A percentile compares a stretch with the other conserved stretches of the same genome.
Evolutionary conservation across 2,888 invertebrate species (phyloP).

Genomic region (Zhuqinia jingwanae): DNA sequence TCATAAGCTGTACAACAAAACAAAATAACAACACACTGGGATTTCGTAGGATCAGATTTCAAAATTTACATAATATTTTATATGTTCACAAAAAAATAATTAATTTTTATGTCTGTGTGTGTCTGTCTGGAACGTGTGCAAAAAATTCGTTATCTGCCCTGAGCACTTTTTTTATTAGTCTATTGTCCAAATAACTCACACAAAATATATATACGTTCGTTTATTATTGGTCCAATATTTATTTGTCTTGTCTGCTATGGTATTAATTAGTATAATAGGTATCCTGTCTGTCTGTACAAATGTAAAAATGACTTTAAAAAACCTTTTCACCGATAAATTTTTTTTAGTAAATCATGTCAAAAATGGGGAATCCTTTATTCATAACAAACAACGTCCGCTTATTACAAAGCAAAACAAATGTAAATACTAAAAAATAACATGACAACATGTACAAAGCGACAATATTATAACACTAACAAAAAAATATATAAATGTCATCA

Average conservation of each 20-base stretch:
- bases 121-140: constrained; percentile 19
- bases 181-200: constrained; percentile 54
- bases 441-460: neutral
- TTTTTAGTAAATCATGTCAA: neutral
- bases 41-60: neutral
- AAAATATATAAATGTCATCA: constrained; percentile 43
- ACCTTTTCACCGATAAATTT: neutral
- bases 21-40: neutral
- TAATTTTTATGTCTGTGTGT: constrained; percentile 16
- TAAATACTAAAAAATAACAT: constrained; percentile 7
- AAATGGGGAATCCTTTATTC: constrained; percentile 74
- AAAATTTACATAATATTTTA: neutral
- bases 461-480: constrained; percentile 51
- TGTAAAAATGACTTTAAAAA: constrained; percentile 12
- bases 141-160: constrained; percentile 44
- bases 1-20: neutral
- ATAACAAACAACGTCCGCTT: neutral
- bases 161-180: constrained; percentile 51
- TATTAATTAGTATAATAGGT: neutral
- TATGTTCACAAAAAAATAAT: neutral
- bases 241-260: constrained; percentile 44
- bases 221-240: constrained; percentile 34
- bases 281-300: constrained; percentile 48
- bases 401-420: too few species aligned
- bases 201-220: neutral